Evolutionary conservation across 2,797 vertebrate genomes (phyloP).

Genomic region (Poecile montanus): DNA sequence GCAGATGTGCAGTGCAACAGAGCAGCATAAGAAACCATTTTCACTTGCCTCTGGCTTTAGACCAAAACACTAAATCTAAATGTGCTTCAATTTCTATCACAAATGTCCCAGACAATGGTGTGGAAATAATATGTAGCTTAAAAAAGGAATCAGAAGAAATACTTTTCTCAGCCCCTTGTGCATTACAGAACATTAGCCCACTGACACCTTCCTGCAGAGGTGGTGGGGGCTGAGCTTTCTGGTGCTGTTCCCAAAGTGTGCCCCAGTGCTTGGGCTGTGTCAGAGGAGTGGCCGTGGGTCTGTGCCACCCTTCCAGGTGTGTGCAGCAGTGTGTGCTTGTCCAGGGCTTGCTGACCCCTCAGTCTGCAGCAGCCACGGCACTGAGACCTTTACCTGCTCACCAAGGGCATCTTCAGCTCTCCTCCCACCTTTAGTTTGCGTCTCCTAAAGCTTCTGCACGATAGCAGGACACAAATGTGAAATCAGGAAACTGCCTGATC

Average conservation of each 20-base stretch:
- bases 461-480: background rate
- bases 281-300: background rate
- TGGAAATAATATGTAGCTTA: background rate
- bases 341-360: fast-evolving
- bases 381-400: background rate
- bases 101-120: background rate
- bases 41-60: background rate
- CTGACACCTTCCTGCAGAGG: background rate
- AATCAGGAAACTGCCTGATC: background rate
- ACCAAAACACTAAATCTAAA: background rate
- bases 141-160: conserved; percentile 14
- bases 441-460: background rate
- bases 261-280: background rate
- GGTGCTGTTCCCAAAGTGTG: background rate
- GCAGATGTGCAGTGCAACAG: background rate
- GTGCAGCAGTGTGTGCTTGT: fast-evolving
- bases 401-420: background rate
- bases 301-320: fast-evolving
- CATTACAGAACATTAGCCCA: background rate
- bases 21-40: background rate
- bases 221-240: background rate
- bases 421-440: background rate
- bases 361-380: background rate
- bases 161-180: background rate
- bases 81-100: background rate